Evolutionary conservation across 2,113 vertebrate genomes (phyloP).

Genomic region (Hyperopisus bebe): DNA sequence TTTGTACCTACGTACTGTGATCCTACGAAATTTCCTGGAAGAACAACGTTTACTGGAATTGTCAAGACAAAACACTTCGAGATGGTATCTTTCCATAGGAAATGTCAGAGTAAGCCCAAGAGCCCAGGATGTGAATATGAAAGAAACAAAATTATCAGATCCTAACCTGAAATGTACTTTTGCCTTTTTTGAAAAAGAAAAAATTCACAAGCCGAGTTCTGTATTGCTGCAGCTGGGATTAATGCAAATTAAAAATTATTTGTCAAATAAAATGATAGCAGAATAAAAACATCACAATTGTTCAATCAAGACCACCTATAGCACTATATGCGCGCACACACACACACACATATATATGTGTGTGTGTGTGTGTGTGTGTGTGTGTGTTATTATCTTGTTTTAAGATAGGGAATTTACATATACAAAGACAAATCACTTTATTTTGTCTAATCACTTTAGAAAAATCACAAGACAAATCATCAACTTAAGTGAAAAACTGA

Average conservation of each 20-base stretch:
- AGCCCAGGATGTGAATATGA: not conserved
- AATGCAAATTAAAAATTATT: not conserved
- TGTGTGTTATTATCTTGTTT: not conserved
- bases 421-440: not conserved
- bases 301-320: not conserved
- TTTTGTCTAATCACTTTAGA: too few species aligned
- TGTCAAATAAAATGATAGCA: not conserved
- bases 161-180: not conserved
- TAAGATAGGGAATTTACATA: not conserved
- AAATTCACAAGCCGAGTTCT: not conserved
- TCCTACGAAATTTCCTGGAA: not conserved
- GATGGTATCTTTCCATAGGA: not conserved
- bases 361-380: not conserved
- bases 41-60: not conserved
- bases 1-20: not conserved
- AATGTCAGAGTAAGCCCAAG: not conserved
- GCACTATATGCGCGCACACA: not conserved
- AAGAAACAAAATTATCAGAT: not conserved
- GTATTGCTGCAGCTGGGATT: not conserved
- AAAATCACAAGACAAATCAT: too few species aligned
- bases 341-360: too few species aligned
- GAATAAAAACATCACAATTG: not conserved
- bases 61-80: not conserved
- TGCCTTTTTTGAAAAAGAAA: not conserved
- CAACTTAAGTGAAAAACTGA: not conserved